A percentile compares a stretch with the other conserved stretches of the same genome.
Evolutionary conservation across 2,797 vertebrate species (phyloP).

Genomic region (Octomys mimax): DNA sequence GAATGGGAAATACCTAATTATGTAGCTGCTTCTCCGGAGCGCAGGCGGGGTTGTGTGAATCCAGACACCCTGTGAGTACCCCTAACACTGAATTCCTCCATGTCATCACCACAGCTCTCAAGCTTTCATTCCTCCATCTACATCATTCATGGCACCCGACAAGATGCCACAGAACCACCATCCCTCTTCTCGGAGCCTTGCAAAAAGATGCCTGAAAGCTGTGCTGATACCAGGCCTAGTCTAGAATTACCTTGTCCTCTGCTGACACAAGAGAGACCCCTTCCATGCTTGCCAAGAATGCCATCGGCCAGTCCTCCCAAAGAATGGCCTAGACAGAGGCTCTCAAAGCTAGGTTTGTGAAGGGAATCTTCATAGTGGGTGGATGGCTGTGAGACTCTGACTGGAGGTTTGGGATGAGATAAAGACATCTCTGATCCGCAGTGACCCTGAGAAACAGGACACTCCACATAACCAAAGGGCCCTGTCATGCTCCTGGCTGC

Average conservation of each 20-base stretch:
- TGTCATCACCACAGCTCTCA: neutral
- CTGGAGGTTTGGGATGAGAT: neutral
- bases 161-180: neutral
- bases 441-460: neutral
- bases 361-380: neutral
- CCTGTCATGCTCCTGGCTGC: neutral
- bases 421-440: neutral
- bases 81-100: neutral
- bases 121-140: neutral
- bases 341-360: neutral
- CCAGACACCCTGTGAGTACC: neutral
- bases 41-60: neutral
- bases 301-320: neutral
- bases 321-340: neutral
- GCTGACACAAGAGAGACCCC: neutral
- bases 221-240: neutral
- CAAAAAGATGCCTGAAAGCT: neutral
- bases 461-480: neutral
- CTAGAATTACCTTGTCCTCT: neutral
- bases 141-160: neutral
- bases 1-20: neutral
- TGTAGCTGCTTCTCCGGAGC: neutral
- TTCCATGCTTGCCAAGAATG: neutral
- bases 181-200: constrained; percentile 19
- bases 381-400: neutral